Evolutionary conservation across 2,113 vertebrate genomes (phyloP), one percentile per base, ranked within the genome.

Genomic region (Thinocorus orbignyianus): DNA sequence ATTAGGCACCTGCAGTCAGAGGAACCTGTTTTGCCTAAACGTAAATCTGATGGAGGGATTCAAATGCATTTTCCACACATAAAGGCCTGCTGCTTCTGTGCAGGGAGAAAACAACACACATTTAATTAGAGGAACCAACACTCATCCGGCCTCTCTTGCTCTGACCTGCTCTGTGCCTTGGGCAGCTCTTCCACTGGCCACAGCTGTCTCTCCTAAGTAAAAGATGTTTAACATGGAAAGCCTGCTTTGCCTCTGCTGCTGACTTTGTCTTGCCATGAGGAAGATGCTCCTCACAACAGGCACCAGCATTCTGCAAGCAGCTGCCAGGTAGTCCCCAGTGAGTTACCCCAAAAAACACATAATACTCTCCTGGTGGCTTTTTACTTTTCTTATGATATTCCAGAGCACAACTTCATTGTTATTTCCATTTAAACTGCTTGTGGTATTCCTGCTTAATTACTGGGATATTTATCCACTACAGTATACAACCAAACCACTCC

Each of bases 81-180:
- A 85, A 57, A 1, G 1, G 8, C 17, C 39, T 3, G 0, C 15
- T 83, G 2, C 6, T 51, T 71, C 54, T 33, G 8, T 0, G 0
- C 1, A 37, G 15, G 20, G 87, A 84, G 8, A 90, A 81, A 81
- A 73, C 7, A 52, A 10, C 5, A 49, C 3, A n/a, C 1, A 0
- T 77, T 79, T 71, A 10, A 12, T 24, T 60, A 39, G 23, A 42
- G 14, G 51, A 88, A 28, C 2, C 8, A 92, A 35, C 39, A 74
- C 2, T 6, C 14, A 66, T 11, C 8, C 55, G 82, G 20, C 16
- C 9, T 49, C 8, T 2, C 1, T 11, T 76, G 18, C 16, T 74
- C 39, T 30, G 33, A 48, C 11, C 7, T 31, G 1, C 7, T 1
- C 0, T 26, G 7, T 52, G 23, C 26, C 13, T 64, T 24, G 30